Evolutionary conservation across 2,888 invertebrate genomes (phyloP), one percentile per base, ranked within the genome.

Genomic region (Cheilosia soror): DNA sequence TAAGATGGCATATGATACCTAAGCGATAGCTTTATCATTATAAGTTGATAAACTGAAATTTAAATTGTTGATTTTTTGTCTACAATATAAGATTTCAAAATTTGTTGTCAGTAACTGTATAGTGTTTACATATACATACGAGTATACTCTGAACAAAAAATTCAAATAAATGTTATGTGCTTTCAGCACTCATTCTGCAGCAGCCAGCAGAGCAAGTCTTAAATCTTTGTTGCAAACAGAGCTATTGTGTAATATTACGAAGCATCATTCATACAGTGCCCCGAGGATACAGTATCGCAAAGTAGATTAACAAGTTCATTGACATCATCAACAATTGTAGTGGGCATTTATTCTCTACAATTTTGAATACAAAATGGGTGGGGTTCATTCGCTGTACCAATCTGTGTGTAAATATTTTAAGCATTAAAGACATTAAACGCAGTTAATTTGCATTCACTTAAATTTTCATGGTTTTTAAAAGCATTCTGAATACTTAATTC

Each of bases 231-330:
- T 33, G 33, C 31, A 15, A 47, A n/a, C 20, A 27, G 57, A 57
- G 44, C 53, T 33, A 33, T 63, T 49, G 25, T 49, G 20, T 37
- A n/a, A 40, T 20, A 47, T 25, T n/a, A 20, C 49, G 49, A 13
- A 51, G 33, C 25, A 11, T 79, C 81, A 81, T 75, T 66, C 55
- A 62, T 47, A 42, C 53, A 44, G 63, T 31, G 42, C 72, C 82
- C 49, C 66, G 58, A 62, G 73, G 78, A 78, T 65, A 68, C 44
- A 58, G 72, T 65, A 65, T 60, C 71, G 60, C 60, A 73, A 72
- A 72, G 65, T 29, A 79, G 69, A 69, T 75, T 73, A 78, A 69
- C 69, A 68, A 79, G 83, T 79, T 69, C 83, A 79, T 63, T 84
- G 78, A 84, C 83, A 79, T 71, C 69, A 20, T 15, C 69, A 63